Evolutionary conservation across 1,140 invertebrate genomes (phyloP), one percentile per base, ranked within the genome.

Genomic region (Orchesella cincta): DNA sequence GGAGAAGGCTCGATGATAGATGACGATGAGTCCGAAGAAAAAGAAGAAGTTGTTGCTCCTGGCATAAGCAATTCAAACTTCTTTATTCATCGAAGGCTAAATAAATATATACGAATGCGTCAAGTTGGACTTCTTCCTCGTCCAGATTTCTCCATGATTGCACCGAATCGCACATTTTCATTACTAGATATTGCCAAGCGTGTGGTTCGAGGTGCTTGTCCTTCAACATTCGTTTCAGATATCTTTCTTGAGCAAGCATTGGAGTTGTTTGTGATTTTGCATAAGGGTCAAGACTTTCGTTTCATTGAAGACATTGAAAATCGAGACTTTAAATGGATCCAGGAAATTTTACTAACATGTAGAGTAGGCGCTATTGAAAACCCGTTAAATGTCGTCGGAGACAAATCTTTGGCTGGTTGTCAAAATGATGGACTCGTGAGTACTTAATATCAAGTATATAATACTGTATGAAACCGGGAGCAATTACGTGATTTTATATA

Each of bases 241-340:
- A 16, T 72, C 1, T 79, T 79, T 57, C 36, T 77, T 1, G 76
- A 79, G 34, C 75, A 75, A 46, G 78, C 76, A 5, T 29, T 77
- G 1, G 78, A 77, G n/a, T 54, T 79, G 28, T 79, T 79, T 64
- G 36, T 75, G 0, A 52, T 79, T 18, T 20, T 79, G 1, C 78
- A 79, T 33, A 46, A 74, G 46, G 72, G 57, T 0, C 26, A 71
- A 34, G 72, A 75, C 18, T 23, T 39, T 5, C 62, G 39, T 1
- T 73, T 8, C n/a, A 26, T 52, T 20, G 67, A 78, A 36, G 73
- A 75, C 39, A 33, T 76, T 20, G 29, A 39, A 20, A 28, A 51
- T 18, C 33, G 72, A n/a, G 77, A 78, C 28, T 72, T 33, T 64
- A 1, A 62, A 33, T 70, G 62, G 74, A 78, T 76, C 39, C 8